These are phyloP conservation scores for Musca domestica DNA, from an alignment of 1,140 invertebrate species.

Conservation along the genomic window DNA sequence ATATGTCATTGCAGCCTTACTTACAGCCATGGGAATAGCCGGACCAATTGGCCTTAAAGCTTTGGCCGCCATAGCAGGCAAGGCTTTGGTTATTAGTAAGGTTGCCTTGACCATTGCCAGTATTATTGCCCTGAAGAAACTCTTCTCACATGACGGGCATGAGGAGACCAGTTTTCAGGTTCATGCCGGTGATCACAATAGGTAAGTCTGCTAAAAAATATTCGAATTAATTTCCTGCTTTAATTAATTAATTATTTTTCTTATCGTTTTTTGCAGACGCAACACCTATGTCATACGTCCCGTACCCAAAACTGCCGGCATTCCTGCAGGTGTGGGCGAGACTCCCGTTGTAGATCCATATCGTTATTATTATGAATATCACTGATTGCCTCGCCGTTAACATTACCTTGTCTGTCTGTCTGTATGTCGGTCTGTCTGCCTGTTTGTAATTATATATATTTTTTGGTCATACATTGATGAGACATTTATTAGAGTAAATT, in stretches of 20 bases:
- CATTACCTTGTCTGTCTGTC: no score
- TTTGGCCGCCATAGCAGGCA: conserved; percentile 64
- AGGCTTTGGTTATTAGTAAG: conserved; percentile 68
- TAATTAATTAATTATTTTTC: conserved; percentile 47
- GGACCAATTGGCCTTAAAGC: conserved; percentile 61
- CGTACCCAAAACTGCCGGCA: conserved; percentile 48
- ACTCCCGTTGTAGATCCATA: conserved; percentile 57
- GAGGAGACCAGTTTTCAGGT: conserved; percentile 65
- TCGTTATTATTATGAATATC: conserved; percentile 58
- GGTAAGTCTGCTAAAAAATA: conserved; percentile 54
- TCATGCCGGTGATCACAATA: conserved; percentile 63
- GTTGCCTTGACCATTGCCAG: conserved; percentile 67
- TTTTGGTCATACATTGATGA: no score
- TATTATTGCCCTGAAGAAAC: conserved; percentile 67
- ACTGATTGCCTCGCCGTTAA: conserved; percentile 29
- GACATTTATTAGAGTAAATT: no score
- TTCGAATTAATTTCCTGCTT: neutral
- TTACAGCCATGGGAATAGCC: conserved; percentile 65
- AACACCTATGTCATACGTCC: conserved; percentile 63
- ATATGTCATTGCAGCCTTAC: conserved; percentile 61
- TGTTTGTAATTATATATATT: conserved; percentile 4
- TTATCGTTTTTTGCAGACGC: conserved; percentile 54
- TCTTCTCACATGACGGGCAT: conserved; percentile 63
- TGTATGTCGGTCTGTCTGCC: neutral
- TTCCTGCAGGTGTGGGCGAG: conserved; percentile 38